Evolutionary conservation across 2,888 invertebrate genomes (phyloP).

Genomic region (Sarcophaga subvicina): DNA sequence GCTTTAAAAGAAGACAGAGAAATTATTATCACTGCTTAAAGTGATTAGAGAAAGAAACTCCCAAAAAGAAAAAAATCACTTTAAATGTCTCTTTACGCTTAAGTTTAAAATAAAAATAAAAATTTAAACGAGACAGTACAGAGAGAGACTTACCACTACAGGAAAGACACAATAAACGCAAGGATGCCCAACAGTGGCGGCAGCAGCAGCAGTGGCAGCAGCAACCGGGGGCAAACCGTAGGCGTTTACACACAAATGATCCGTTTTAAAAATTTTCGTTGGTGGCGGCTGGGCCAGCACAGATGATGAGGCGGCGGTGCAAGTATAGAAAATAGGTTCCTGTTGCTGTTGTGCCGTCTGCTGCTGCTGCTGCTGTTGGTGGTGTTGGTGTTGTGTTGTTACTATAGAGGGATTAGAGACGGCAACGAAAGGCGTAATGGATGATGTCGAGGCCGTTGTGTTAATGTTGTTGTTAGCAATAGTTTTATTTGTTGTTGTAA

Average conservation of each 20-base stretch:
- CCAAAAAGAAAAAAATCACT: too few species aligned
- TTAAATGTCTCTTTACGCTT: too few species aligned
- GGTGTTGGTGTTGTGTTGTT: slow-evolving; percentile 36
- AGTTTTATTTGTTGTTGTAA: slow-evolving; percentile 14
- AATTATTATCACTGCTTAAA: too few species aligned
- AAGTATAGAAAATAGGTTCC: slow-evolving; percentile 75
- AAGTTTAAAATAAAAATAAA: too few species aligned
- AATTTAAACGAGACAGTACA: too few species aligned
- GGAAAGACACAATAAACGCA: slow-evolving; percentile 81
- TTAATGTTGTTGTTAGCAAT: slow-evolving; percentile 38
- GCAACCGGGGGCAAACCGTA: slow-evolving; percentile 79
- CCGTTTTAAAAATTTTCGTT: slow-evolving; percentile 80
- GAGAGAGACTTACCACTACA: slow-evolving; percentile 77
- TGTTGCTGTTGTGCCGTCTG: slow-evolving; percentile 66
- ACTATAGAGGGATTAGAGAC: slow-evolving; percentile 1
- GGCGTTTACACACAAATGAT: slow-evolving; percentile 79
- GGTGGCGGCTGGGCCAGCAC: slow-evolving; percentile 79
- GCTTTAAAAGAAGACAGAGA: too few species aligned
- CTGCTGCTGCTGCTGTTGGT: slow-evolving; percentile 58
- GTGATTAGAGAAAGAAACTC: too few species aligned
- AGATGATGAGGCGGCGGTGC: slow-evolving; percentile 75
- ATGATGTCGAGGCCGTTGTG: slow-evolving; percentile 62
- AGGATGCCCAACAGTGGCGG: slow-evolving; percentile 75
- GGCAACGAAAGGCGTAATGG: slow-evolving; percentile 57
- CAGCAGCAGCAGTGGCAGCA: slow-evolving; percentile 78